Evolutionary conservation across 2,888 invertebrate species (phyloP).

Genomic region (Prosapia bicincta): DNA sequence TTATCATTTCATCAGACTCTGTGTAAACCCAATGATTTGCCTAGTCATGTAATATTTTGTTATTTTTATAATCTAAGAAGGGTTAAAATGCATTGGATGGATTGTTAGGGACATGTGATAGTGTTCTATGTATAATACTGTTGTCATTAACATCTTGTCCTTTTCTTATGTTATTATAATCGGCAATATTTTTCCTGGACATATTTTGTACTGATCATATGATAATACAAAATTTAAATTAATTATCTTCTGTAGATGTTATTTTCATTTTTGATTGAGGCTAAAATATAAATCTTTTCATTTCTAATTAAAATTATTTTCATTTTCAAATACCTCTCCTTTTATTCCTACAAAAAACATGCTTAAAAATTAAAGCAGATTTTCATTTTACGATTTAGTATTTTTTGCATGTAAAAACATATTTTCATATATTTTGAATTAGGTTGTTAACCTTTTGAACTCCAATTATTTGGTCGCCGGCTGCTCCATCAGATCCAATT

Average conservation of each 20-base stretch:
- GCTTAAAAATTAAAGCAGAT: too few species aligned
- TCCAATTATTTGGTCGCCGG: too few species aligned
- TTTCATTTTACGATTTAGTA: too few species aligned
- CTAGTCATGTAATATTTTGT: not conserved
- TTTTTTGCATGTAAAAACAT: too few species aligned
- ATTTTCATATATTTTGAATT: too few species aligned
- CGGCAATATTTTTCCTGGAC: conserved; percentile 23
- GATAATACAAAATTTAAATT: conserved; percentile 20
- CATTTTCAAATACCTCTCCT: not conserved
- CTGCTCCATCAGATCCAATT: too few species aligned
- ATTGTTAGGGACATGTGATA: not conserved
- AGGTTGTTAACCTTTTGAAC: too few species aligned
- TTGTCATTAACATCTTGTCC: conserved; percentile 9
- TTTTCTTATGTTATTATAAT: conserved; percentile 20
- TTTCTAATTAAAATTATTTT: conserved; percentile 18
- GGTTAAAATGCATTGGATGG: conserved; percentile 5
- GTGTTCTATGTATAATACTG: not conserved
- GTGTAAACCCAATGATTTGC: not conserved
- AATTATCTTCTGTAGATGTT: conserved; percentile 27
- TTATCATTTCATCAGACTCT: not conserved
- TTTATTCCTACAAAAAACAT: too few species aligned
- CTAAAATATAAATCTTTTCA: conserved; percentile 29
- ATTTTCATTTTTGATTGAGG: conserved; percentile 25
- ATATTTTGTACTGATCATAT: conserved; percentile 25
- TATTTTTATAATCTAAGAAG: conserved; percentile 16